These are phyloP conservation scores for Drosophila infuscata DNA, from an alignment of 2,888 invertebrate species.

Conservation along the genomic window DNA sequence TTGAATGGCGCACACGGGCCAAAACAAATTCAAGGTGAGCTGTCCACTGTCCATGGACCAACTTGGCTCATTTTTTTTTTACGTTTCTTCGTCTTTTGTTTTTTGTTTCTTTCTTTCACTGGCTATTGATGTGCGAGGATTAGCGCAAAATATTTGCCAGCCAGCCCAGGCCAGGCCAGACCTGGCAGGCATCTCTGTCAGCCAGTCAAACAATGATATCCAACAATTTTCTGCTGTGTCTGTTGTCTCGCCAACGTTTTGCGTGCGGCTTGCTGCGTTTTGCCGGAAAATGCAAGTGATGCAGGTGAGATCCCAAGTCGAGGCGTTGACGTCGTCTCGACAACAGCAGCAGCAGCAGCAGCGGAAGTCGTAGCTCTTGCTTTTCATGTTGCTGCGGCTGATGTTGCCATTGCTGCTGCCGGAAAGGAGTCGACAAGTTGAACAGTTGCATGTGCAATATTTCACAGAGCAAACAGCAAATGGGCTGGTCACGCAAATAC, in stretches of 20 bases:
- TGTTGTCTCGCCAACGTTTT: slow-evolving; percentile 28
- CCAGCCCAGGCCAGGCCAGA: slow-evolving; percentile 16
- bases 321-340: slow-evolving; percentile 54
- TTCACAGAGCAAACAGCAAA: slow-evolving; percentile 50
- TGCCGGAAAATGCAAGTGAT: slow-evolving; percentile 76
- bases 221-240: slow-evolving; percentile 44
- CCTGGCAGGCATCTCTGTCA: slow-evolving; percentile 42
- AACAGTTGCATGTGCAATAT: slow-evolving; percentile 68
- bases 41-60: slow-evolving; percentile 35
- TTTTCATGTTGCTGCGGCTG: slow-evolving; percentile 30
- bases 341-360: slow-evolving; percentile 12
- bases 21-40: slow-evolving; percentile 77
- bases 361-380: slow-evolving; percentile 73
- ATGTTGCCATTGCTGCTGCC: slow-evolving; percentile 35
- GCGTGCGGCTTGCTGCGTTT: slow-evolving; percentile 28
- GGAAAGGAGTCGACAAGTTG: slow-evolving; percentile 69
- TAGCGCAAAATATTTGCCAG: slow-evolving; percentile 77
- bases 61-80: slow-evolving; percentile 30
- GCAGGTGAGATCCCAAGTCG: slow-evolving; percentile 37
- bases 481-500: slow-evolving; percentile 31
- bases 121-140: slow-evolving; percentile 64
- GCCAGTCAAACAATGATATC: slow-evolving; percentile 69
- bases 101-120: slow-evolving; percentile 16
- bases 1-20: slow-evolving; percentile 67
- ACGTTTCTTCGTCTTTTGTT: slow-evolving; percentile 12